Evolutionary conservation across 2,797 vertebrate species (phyloP).

Genomic region (Pantherophis alleghaniensis): DNA sequence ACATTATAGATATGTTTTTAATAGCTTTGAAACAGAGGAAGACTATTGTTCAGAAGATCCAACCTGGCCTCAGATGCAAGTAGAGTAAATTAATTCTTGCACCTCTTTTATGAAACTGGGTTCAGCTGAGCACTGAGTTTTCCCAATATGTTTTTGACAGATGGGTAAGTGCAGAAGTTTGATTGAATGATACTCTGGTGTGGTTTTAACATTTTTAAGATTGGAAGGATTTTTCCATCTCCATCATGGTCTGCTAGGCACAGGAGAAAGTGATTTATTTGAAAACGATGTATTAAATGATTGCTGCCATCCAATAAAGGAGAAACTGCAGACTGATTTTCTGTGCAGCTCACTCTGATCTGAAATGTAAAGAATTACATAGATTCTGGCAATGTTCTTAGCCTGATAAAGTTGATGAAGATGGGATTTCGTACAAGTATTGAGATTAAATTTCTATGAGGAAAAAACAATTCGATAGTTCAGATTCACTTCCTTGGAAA

Average conservation of each 20-base stretch:
- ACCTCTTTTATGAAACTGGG: slow-evolving; percentile 39
- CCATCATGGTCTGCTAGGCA: background rate
- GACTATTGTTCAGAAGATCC: background rate
- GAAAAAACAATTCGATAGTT: background rate
- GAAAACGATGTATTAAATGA: slow-evolving; percentile 30
- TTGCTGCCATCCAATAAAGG: slow-evolving; percentile 10
- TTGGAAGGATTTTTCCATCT: background rate
- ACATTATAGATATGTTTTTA: background rate
- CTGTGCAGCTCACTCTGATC: background rate
- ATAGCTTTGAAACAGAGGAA: slow-evolving; percentile 4
- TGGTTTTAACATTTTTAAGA: slow-evolving; percentile 16
- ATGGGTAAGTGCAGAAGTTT: slow-evolving; percentile 40
- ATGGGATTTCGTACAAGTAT: background rate
- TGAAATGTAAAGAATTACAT: slow-evolving; percentile 4
- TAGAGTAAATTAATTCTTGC: slow-evolving; percentile 31
- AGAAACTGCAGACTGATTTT: slow-evolving; percentile 2
- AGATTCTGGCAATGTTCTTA: slow-evolving; percentile 21
- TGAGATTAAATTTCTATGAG: slow-evolving; percentile 25
- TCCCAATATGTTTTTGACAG: slow-evolving; percentile 13
- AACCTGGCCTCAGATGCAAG: background rate
- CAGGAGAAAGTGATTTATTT: slow-evolving; percentile 23
- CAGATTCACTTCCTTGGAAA: background rate
- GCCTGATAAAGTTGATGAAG: slow-evolving; percentile 16
- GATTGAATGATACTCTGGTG: slow-evolving; percentile 17
- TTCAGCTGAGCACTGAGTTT: slow-evolving; percentile 21